These are phyloP conservation scores for Phacellophora camtschatica DNA, from an alignment of 30 jellyfish, hydroid and myxozoan genomes.

Conservation along the genomic window DNA sequence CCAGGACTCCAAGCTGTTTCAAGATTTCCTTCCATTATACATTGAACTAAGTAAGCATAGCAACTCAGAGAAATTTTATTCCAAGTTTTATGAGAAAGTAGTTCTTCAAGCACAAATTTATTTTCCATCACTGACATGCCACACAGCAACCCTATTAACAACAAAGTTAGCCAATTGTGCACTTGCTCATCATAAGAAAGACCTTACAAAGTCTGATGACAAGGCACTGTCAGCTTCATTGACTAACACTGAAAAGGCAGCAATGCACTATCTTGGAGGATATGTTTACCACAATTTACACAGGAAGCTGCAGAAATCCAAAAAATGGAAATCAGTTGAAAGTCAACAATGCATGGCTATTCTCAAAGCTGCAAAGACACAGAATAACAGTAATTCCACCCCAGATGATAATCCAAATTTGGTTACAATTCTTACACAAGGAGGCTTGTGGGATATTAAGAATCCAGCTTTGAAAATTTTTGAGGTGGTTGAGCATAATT, in stretches of 20 bases:
- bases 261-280: conserved; percentile 53
- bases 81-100: conserved; percentile 1
- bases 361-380: conserved; percentile 1
- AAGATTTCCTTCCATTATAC: background rate
- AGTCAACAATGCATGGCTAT: conserved; percentile 41
- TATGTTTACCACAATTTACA: conserved; percentile 21
- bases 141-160: conserved; percentile 36
- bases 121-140: conserved; percentile 3
- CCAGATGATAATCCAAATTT: background rate
- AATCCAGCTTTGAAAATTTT: background rate
- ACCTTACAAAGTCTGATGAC: background rate
- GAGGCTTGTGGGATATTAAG: conserved; percentile 22
- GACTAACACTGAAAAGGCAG: conserved; percentile 37
- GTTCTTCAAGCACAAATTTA: conserved; percentile 8
- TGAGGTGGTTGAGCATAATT: conserved; percentile 1
- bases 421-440: background rate
- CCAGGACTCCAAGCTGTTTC: conserved; percentile 4
- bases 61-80: conserved; percentile 46
- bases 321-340: conserved; percentile 18
- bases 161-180: conserved; percentile 26
- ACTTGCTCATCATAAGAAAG: conserved; percentile 13
- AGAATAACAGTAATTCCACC: background rate
- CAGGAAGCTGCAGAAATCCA: conserved; percentile 16
- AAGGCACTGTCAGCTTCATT: background rate
- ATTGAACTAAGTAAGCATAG: background rate